Base-by-base conservation (phyloP, 2,888 invertebrate genomes). In the Coecobrya sp. region DNA sequence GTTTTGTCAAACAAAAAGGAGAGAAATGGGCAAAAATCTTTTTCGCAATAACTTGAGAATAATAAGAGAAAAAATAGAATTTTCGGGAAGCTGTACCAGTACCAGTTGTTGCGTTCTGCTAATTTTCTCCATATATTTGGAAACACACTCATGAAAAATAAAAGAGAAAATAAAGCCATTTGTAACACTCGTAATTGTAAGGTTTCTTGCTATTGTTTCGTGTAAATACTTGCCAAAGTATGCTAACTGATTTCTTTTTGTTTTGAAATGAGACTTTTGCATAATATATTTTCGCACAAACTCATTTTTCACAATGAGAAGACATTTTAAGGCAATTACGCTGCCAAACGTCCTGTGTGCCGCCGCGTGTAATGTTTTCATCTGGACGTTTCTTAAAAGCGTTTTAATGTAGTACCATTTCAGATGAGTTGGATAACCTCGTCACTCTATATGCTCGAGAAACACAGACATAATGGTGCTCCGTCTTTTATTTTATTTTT, bases 361-460 rank as follows among this genome's bases (percentile, higher is more conserved):
- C 68, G 68, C 65, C 1, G n/a, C 55, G 68, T 27, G n/a, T 36
- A 36, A 70, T 70, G 68, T 70, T 30, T 70, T 70, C 68, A 70
- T 70, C 68, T 70, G 68, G 68, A 70, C 68, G 68, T 2, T 36
- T 70, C 68, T 81, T 30, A 52, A 81, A 30, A 81, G 27, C 49
- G 55, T 81, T 81, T 81, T 52, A 70, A 70, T 70, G 68, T 70
- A 36, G 68, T 70, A 27, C 27, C 25, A 81, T 25, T 81, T 81
- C 27, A 49, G 49, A 36, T 70, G 68, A 70, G 68, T 70, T 36
- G 68, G 68, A 70, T 70, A 70, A 70, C 68, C 68, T 36, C 68
- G 65, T 79, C 45, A 79, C 27, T 36, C 1, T 49, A 49, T 49
- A 49, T 62, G 22, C 59, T 70, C 30, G 19, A n/a, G n/a, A 36